Base-by-base conservation (phyloP, 2,113 vertebrate genomes). In the Merops nubicus region DNA sequence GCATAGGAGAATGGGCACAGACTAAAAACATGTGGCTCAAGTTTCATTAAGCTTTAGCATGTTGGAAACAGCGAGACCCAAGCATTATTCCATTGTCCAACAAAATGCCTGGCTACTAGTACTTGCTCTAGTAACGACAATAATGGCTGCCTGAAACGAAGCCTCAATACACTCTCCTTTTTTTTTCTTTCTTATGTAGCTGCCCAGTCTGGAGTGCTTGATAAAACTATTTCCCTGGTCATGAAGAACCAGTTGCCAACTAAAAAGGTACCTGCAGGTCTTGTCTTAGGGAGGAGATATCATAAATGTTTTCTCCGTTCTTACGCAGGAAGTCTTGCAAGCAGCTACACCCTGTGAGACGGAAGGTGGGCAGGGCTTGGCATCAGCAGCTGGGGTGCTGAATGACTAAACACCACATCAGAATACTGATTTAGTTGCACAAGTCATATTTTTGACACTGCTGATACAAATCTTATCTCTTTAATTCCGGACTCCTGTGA, bases 121-220 rank as follows among this genome's bases (percentile, higher is more conserved):
- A 22, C 50, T 69, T 63, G 67, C 59, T 91, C 20, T 53, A 74
- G 19, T 53, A 34, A 45, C 38, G 38, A 48, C 36, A 79, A 1
- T 16, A 76, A 56, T 12, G 34, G 19, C 26, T 75, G 34, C 40
- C 56, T 59, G 22, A 53, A 90, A 60, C 28, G 83, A 76, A 91
- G 23, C 22, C 68, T 56, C 53, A 73, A 28, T 64, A 60, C 0
- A 1, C 9, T 11, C 8, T 11, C 29, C 34, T 87, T 22, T 91
- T 59, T 76, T 33, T 78, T 7, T 51, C 18, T 97, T 78, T 95
- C 20, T 96, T 63, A 70, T 74, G 12, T 74, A 99, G 99, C 99
- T 96, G 99, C 99, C 74, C 99, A 99, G 90, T 98, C 99, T 88
- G 98, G 97, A 67, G 91, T 99, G 56, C 98, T 99, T 45, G 98